Conservation (phyloP, 2,113 vertebrate species). For the Potamarius usumacintae region DNA sequence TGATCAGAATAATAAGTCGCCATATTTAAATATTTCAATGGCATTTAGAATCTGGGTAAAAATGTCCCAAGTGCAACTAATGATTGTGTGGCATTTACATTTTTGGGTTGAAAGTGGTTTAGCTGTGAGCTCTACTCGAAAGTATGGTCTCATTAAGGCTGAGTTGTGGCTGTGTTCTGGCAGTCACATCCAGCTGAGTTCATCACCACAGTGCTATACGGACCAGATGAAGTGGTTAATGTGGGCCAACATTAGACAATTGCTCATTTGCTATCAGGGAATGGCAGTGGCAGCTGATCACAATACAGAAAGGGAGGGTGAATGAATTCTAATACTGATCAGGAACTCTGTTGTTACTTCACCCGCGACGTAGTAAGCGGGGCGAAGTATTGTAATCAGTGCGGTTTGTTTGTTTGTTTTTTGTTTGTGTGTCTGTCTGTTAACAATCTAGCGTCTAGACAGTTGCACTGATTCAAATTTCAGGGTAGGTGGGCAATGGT, state of each 20-base stretch:
- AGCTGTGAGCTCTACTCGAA: not conserved
- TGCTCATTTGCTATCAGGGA: not conserved
- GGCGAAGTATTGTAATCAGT: too few species aligned
- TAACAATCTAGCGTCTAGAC: too few species aligned
- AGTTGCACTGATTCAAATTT: too few species aligned
- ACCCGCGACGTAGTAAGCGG: too few species aligned
- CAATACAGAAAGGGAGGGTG: not conserved
- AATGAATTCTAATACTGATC: not conserved
- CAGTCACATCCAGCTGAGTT: not conserved
- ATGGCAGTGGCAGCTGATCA: not conserved
- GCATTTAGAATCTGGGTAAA: not conserved
- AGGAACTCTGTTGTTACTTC: not conserved
- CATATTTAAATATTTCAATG: not conserved
- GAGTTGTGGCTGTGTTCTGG: constrained; percentile 1
- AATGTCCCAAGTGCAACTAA: not conserved
- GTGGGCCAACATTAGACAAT: not conserved
- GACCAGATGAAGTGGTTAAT: constrained; percentile 1
- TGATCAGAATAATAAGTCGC: not conserved
- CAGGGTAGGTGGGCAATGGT: too few species aligned
- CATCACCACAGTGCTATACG: not conserved
- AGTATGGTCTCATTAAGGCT: not conserved
- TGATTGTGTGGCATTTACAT: constrained; percentile 3
- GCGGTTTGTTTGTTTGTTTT: too few species aligned
- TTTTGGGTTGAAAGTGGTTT: not conserved
- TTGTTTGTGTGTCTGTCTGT: too few species aligned